A percentile compares a stretch with the other conserved stretches of the same genome.
Evolutionary conservation across 2,888 invertebrate species (phyloP).

Genomic region (Limnephilus rhombicus): DNA sequence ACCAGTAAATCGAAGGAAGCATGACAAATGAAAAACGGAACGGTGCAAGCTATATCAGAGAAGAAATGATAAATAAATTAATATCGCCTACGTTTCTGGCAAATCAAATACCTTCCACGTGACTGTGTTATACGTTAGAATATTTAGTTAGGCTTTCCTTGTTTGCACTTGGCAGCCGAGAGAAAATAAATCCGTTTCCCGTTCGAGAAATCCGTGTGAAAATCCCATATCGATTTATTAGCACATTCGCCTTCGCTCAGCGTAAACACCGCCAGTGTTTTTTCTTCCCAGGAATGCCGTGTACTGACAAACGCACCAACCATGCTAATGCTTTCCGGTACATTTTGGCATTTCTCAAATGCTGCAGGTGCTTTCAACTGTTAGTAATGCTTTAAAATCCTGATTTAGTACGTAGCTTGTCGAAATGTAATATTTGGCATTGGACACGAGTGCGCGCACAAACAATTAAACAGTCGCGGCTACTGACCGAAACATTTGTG

Average conservation of each 20-base stretch:
- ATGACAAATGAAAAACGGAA: too few relatives aligned
- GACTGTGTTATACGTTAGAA: not conserved
- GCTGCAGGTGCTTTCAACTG: constrained; percentile 6
- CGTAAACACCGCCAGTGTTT: constrained; percentile 21
- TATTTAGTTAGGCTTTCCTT: not conserved
- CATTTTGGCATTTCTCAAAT: not conserved
- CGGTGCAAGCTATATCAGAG: too few relatives aligned
- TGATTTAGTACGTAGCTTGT: not conserved
- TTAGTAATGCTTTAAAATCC: not conserved
- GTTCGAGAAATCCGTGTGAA: constrained; percentile 19
- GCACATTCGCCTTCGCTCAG: constrained; percentile 29
- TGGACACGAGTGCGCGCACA: not conserved
- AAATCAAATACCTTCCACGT: not conserved
- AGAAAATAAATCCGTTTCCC: not conserved
- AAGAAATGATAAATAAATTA: not conserved
- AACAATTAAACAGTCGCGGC: not conserved
- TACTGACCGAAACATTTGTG: not conserved
- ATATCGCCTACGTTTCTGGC: not conserved
- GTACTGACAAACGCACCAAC: constrained; percentile 10
- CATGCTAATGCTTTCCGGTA: constrained; percentile 34
- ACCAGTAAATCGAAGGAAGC: too few relatives aligned
- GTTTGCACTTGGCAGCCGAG: constrained; percentile 7
- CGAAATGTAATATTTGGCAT: not conserved
- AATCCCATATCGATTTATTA: constrained; percentile 40
- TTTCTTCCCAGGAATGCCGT: constrained; percentile 17